These are phyloP conservation scores for Labeo catla DNA, from an alignment of 2,113 vertebrate genomes.

Conservation along the genomic window DNA sequence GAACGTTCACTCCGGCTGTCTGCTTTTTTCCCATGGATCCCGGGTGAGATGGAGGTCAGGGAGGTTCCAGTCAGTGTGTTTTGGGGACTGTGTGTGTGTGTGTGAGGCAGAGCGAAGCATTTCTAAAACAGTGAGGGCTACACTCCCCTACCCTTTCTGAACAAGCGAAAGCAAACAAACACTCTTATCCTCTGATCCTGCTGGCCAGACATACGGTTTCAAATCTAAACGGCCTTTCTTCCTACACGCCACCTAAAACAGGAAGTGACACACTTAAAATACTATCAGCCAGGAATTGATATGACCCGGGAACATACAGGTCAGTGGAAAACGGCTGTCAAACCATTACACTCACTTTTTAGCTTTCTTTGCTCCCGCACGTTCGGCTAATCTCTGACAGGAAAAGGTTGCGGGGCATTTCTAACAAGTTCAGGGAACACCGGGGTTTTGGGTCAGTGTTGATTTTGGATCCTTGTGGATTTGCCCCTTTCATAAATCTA, in stretches of 20 bases:
- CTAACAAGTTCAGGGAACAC: conserved; percentile 40
- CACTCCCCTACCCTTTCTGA: conserved; percentile 59
- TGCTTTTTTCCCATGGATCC: conserved; percentile 67
- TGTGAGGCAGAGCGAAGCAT: conserved; percentile 25
- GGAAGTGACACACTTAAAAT: conserved; percentile 48
- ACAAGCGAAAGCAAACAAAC: conserved; percentile 77
- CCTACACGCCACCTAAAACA: conserved; percentile 42
- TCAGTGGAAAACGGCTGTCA: conserved; percentile 38
- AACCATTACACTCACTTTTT: conserved; percentile 37
- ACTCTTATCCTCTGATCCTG: conserved; percentile 68
- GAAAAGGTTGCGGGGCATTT: conserved; percentile 31
- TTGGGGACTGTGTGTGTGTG: conserved; percentile 60
- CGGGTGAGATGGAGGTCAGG: conserved; percentile 74
- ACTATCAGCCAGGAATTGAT: conserved; percentile 13
- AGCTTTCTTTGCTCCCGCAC: conserved; percentile 31
- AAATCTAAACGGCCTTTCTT: background rate
- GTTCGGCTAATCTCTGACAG: conserved; percentile 26
- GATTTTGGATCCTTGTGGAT: conserved; percentile 26
- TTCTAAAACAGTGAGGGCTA: conserved; percentile 23
- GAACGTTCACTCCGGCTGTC: conserved; percentile 62
- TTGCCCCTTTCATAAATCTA: background rate
- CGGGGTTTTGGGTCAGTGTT: conserved; percentile 21
- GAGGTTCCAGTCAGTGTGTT: conserved; percentile 66
- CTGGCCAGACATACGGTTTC: conserved; percentile 17
- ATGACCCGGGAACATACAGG: conserved; percentile 30